Evolutionary conservation across 2,888 invertebrate species (phyloP).

Genomic region (Lacanobia oleracea): DNA sequence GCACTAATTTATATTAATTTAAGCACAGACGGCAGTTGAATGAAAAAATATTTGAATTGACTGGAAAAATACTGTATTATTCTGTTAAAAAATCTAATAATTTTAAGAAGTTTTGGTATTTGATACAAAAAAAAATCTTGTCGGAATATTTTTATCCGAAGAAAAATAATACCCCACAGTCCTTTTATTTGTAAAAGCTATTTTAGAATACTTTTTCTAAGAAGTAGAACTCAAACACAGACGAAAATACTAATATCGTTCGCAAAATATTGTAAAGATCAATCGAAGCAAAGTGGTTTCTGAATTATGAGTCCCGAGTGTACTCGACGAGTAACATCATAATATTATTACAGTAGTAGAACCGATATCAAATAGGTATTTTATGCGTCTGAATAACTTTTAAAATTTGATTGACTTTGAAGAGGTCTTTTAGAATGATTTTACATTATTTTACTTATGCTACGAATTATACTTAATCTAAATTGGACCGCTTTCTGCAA

Average conservation of each 20-base stretch:
- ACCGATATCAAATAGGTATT: neutral
- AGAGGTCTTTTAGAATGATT: neutral
- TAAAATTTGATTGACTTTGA: neutral
- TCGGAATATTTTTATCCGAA: neutral
- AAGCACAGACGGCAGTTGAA: neutral
- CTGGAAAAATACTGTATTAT: neutral
- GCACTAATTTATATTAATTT: neutral
- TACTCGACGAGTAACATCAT: slow-evolving; percentile 12
- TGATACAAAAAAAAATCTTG: neutral
- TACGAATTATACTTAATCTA: no score
- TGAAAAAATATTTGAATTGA: neutral
- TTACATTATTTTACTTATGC: neutral
- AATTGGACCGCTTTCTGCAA: no score
- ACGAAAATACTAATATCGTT: slow-evolving; percentile 14
- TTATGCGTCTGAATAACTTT: neutral
- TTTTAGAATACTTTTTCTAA: slow-evolving; percentile 3
- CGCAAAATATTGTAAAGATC: slow-evolving; percentile 30
- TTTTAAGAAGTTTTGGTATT: neutral
- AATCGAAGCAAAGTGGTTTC: slow-evolving; percentile 44
- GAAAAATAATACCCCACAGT: neutral
- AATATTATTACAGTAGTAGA: neutral
- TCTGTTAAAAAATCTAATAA: neutral
- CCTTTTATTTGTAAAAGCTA: neutral
- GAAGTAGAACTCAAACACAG: slow-evolving; percentile 8
- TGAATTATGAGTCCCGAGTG: slow-evolving; percentile 38